Conservation (phyloP, 2,888 invertebrate genomes). For the Archips xylosteana region DNA sequence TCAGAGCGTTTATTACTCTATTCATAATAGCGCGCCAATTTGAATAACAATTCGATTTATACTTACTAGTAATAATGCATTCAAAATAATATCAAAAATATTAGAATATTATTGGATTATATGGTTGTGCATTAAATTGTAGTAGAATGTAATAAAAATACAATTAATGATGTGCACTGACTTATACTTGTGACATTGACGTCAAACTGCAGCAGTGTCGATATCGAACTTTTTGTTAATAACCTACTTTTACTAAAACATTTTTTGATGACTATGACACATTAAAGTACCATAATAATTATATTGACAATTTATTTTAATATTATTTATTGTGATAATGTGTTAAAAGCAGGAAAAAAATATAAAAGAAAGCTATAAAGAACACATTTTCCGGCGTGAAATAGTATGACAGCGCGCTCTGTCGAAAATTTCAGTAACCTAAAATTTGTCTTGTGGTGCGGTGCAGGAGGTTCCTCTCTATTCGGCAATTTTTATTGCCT, state of each 20-base stretch:
- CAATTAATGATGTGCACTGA: constrained; percentile 2
- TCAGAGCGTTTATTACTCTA: not conserved
- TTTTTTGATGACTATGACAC: not conserved
- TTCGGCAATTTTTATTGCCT: constrained; percentile 65
- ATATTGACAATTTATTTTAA: not conserved
- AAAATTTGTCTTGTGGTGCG: constrained; percentile 78
- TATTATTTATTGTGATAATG: not conserved
- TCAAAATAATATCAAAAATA: not conserved
- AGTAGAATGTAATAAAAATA: not conserved
- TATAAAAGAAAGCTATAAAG: constrained; percentile 57
- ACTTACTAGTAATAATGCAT: not conserved
- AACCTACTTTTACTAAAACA: not conserved
- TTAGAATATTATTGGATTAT: not conserved
- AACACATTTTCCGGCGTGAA: constrained; percentile 64
- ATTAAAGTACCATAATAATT: not conserved
- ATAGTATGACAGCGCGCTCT: constrained; percentile 63
- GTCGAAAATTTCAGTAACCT: constrained; percentile 54
- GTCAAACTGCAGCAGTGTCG: constrained; percentile 35
- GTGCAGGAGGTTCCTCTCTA: constrained; percentile 62
- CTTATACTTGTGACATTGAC: constrained; percentile 41
- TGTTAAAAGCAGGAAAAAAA: not conserved
- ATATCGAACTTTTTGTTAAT: not conserved
- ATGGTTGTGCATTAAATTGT: not conserved
- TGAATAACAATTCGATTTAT: not conserved
- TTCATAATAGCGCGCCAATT: constrained; percentile 7